These are phyloP conservation scores for Rhyacophila evoluta DNA, from an alignment of 2,888 invertebrate species.

Conservation along the genomic window DNA sequence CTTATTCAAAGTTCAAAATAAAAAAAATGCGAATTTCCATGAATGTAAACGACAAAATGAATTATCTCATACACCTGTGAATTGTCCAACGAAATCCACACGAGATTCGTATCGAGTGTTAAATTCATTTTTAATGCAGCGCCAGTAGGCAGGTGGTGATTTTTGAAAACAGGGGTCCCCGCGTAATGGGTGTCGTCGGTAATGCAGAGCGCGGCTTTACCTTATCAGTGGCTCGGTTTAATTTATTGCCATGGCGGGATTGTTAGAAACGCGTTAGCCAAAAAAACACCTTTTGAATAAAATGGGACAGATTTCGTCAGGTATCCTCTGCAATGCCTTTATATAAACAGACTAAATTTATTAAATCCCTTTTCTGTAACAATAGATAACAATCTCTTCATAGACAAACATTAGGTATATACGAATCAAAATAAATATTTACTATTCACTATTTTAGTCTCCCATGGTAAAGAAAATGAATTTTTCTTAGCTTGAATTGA, in stretches of 20 bases:
- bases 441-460: too few relatives aligned
- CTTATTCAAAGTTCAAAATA: too few relatives aligned
- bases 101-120: neutral
- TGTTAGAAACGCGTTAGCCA: conserved; percentile 48
- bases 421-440: too few relatives aligned
- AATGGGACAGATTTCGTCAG: neutral
- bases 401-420: too few relatives aligned
- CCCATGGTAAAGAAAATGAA: too few relatives aligned
- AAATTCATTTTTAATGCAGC: conserved; percentile 15
- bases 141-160: neutral
- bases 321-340: neutral
- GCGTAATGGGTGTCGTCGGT: conserved; percentile 43
- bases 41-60: too few relatives aligned
- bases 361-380: too few relatives aligned
- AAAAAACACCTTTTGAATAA: conserved; percentile 19
- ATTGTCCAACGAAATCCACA: neutral
- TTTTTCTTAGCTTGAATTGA: too few relatives aligned
- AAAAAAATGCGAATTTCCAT: too few relatives aligned
- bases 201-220: conserved; percentile 38
- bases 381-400: too few relatives aligned
- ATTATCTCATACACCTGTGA: neutral
- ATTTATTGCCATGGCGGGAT: conserved; percentile 41
- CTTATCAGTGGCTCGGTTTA: conserved; percentile 43
- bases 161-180: conserved; percentile 28
- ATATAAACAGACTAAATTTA: too few relatives aligned